These are phyloP conservation scores for Galbula dea DNA, from an alignment of 2,113 vertebrate genomes.

Conservation along the genomic window DNA sequence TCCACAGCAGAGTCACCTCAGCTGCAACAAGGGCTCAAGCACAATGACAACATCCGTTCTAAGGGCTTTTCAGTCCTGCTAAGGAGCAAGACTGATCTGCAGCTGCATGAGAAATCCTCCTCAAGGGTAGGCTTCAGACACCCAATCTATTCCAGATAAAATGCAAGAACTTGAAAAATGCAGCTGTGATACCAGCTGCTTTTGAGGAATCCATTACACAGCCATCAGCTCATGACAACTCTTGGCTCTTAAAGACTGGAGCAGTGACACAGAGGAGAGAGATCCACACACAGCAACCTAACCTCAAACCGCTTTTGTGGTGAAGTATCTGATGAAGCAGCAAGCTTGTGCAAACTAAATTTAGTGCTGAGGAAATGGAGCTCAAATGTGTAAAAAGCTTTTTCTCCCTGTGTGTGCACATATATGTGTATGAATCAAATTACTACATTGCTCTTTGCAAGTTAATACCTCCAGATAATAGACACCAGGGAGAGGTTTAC, in stretches of 20 bases:
- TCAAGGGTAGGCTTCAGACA: not conserved
- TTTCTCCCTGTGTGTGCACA: not conserved
- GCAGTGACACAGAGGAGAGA: not conserved
- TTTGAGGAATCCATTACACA: not conserved
- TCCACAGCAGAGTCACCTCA: accelerated
- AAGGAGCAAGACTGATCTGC: not conserved
- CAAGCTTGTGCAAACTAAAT: not conserved
- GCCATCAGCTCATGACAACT: not conserved
- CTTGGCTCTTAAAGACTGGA: not conserved
- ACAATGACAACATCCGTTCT: not conserved
- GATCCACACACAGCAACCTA: not conserved
- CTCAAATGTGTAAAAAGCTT: not conserved
- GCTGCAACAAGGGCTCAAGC: not conserved
- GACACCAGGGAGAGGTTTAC: not conserved
- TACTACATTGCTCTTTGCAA: not conserved
- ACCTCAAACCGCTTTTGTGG: not conserved
- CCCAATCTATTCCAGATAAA: not conserved
- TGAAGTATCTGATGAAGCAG: not conserved
- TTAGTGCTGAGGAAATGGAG: not conserved
- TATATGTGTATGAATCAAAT: not conserved
- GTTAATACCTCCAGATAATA: not conserved
- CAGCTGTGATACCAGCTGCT: not conserved
- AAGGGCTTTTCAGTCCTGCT: not conserved
- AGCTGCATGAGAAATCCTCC: not conserved
- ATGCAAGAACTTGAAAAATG: not conserved